phyloP scores from a whole-genome alignment of 1,140 invertebrate species.

The Nylanderia fulva region DNA sequence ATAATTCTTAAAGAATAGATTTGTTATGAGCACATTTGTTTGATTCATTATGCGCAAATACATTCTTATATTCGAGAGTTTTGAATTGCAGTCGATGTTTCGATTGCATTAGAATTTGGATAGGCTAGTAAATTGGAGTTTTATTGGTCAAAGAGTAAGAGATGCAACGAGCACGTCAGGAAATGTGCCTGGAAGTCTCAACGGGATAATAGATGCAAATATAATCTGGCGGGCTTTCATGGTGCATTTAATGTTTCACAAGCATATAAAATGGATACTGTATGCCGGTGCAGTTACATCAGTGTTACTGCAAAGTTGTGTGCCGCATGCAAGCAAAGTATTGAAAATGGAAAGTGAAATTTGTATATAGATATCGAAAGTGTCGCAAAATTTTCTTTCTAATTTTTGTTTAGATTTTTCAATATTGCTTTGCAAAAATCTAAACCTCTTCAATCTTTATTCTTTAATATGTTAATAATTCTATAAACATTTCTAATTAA shows the following conservation, averaged over 20 bases:
- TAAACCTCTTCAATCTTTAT: slow-evolving; percentile 2
- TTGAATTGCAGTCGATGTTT: slow-evolving; percentile 6
- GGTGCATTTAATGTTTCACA: slow-evolving; percentile 76
- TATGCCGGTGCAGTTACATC: slow-evolving; percentile 47
- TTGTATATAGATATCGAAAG: slow-evolving; percentile 5
- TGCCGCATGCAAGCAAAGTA: slow-evolving; percentile 6
- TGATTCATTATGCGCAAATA: not conserved
- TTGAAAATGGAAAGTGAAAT: slow-evolving; percentile 48
- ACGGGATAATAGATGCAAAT: slow-evolving; percentile 75
- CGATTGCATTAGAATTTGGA: slow-evolving; percentile 43
- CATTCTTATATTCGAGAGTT: not conserved
- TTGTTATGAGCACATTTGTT: not conserved
- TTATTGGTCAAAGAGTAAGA: slow-evolving; percentile 63
- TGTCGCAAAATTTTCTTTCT: not conserved
- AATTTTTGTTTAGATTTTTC: not conserved
- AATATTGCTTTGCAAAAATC: not conserved
- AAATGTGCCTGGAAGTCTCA: slow-evolving; percentile 59
- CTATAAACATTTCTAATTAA: not conserved
- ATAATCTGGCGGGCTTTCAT: slow-evolving; percentile 74
- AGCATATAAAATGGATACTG: slow-evolving; percentile 72
- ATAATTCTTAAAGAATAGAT: not conserved
- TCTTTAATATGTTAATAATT: not conserved
- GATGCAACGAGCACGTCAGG: slow-evolving; percentile 55
- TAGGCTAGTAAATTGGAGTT: slow-evolving; percentile 35
- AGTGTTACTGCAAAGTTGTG: slow-evolving; percentile 26